A percentile compares a stretch with the other conserved stretches of the same genome.
phyloP scores from a whole-genome alignment of 2,113 vertebrate species.

The Malurus alboscapulatus region DNA sequence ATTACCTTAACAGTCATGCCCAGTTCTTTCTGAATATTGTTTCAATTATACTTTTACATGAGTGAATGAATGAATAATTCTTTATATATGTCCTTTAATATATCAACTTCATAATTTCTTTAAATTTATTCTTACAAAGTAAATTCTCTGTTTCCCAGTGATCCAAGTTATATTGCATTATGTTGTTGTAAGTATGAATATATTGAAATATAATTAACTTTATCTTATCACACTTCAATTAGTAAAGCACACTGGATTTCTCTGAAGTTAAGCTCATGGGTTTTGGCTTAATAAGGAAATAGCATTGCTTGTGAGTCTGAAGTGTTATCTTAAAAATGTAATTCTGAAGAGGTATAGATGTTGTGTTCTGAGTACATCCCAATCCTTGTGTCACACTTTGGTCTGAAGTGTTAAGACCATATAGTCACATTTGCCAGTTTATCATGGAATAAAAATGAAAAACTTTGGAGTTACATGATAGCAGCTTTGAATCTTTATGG shows the following conservation, averaged over 20 bases:
- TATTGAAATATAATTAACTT: background rate
- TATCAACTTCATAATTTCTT: background rate
- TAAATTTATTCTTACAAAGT: background rate
- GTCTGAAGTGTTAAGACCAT: background rate
- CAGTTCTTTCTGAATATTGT: background rate
- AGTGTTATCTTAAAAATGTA: background rate
- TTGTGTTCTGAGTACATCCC: background rate
- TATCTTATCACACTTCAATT: background rate
- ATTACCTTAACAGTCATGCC: background rate
- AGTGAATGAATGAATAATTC: background rate
- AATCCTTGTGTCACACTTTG: background rate
- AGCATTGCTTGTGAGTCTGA: background rate
- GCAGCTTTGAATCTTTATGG: background rate
- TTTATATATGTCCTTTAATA: background rate
- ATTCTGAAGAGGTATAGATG: background rate
- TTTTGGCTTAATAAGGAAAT: background rate
- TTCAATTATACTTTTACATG: background rate
- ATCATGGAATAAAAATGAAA: background rate
- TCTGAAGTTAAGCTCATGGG: background rate
- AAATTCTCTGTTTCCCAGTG: background rate
- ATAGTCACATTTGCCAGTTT: background rate
- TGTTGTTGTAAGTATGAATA: background rate
- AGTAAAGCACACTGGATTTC: background rate
- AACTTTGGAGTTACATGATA: background rate
- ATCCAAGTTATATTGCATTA: background rate